Conservation (phyloP, 2,113 vertebrate genomes). For the Physeter macrocephalus region DNA sequence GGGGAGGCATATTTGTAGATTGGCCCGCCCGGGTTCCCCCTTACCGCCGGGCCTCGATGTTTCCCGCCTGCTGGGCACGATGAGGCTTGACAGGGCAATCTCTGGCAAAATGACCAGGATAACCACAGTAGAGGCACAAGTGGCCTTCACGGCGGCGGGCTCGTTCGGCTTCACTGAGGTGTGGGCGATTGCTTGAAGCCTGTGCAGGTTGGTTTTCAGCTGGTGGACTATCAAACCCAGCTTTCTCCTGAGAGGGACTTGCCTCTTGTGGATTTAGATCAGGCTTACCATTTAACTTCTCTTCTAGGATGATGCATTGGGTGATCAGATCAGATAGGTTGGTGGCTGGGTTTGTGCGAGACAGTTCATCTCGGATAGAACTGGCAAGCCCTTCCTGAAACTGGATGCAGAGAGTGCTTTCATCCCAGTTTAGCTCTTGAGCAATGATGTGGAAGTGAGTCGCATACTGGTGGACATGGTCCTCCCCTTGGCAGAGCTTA, state of each 20-base stretch:
- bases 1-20: slow-evolving; percentile 56
- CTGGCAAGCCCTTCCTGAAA: slow-evolving; percentile 32
- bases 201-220: not conserved
- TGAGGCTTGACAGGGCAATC: slow-evolving; percentile 19
- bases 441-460: not conserved
- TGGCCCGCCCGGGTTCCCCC: slow-evolving; percentile 1
- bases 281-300: not conserved
- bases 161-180: slow-evolving; percentile 28
- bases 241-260: not conserved
- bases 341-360: not conserved
- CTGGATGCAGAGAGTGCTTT: slow-evolving; percentile 32
- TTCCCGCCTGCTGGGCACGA: slow-evolving; percentile 6
- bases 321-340: slow-evolving; percentile 5
- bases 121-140: slow-evolving; percentile 39
- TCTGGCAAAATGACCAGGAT: slow-evolving; percentile 48
- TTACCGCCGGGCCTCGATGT: slow-evolving; percentile 30
- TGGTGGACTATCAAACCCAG: not conserved
- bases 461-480: not conserved
- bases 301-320: not conserved
- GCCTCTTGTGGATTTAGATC: not conserved
- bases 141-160: not conserved
- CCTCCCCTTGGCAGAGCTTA: not conserved
- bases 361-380: not conserved
- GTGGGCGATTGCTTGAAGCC: not conserved
- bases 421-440: slow-evolving; percentile 21